Evolutionary conservation across 2,888 invertebrate species (phyloP).

Genomic region (Nomada ruficornis): DNA sequence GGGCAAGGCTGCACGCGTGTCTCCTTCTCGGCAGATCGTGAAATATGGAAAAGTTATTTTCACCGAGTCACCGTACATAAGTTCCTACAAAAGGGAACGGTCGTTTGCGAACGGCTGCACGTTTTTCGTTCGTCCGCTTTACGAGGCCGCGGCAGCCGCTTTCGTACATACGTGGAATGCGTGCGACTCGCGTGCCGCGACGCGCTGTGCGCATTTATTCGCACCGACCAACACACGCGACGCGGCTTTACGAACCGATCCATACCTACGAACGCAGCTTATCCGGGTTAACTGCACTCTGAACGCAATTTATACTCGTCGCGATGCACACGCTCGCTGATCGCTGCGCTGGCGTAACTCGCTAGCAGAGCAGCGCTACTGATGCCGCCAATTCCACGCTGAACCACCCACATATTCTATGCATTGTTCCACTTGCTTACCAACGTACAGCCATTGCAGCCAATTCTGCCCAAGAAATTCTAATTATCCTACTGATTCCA

Average conservation of each 20-base stretch:
- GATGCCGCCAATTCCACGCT: not conserved
- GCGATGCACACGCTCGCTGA: slow-evolving; percentile 46
- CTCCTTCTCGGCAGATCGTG: slow-evolving; percentile 9
- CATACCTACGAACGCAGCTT: slow-evolving; percentile 41
- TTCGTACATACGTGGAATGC: slow-evolving; percentile 39
- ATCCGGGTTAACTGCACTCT: slow-evolving; percentile 70
- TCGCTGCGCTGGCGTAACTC: slow-evolving; percentile 15
- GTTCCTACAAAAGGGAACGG: slow-evolving; percentile 30
- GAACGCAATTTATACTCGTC: slow-evolving; percentile 69
- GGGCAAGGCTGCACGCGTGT: slow-evolving; percentile 1
- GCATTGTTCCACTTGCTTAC: too few relatives aligned
- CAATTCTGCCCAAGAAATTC: too few relatives aligned
- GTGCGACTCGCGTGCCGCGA: slow-evolving; percentile 26
- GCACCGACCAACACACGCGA: slow-evolving; percentile 26
- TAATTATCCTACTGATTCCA: too few relatives aligned
- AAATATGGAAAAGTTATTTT: slow-evolving; percentile 56
- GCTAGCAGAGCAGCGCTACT: slow-evolving; percentile 1
- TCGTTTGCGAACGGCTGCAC: not conserved
- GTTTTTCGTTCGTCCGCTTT: slow-evolving; percentile 53
- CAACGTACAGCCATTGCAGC: too few relatives aligned
- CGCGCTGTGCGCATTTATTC: slow-evolving; percentile 48
- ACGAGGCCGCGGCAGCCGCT: slow-evolving; percentile 1
- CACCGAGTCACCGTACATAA: slow-evolving; percentile 20
- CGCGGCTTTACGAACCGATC: slow-evolving; percentile 55
- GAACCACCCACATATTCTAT: too few relatives aligned